These are phyloP conservation scores for Eurosta solidaginis DNA, from an alignment of 1,140 invertebrate species.

Conservation along the genomic window DNA sequence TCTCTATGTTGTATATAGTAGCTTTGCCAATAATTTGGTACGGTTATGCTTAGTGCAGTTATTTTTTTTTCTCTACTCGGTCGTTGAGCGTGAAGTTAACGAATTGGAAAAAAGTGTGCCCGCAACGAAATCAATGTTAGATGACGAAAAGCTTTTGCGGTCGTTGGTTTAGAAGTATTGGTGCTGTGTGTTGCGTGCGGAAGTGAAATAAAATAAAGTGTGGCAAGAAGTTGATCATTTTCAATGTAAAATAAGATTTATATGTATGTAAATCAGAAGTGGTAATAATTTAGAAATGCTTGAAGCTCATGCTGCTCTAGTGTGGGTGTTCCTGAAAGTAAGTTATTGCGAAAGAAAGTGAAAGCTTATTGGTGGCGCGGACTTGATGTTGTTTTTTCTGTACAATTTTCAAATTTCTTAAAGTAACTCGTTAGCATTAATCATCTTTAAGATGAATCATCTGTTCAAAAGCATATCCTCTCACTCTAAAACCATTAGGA, in stretches of 20 bases:
- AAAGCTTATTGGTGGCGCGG: too few species aligned
- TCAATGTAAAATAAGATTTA: conserved; percentile 1
- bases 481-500: too few species aligned
- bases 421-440: too few species aligned
- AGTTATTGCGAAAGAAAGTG: too few species aligned
- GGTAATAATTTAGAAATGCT: too few species aligned
- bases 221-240: conserved; percentile 1
- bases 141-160: background rate
- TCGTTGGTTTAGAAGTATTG: too few species aligned
- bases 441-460: too few species aligned
- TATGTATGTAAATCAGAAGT: background rate
- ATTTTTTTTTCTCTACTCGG: background rate
- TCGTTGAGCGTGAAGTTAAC: background rate
- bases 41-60: background rate
- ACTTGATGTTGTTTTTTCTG: too few species aligned
- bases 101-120: background rate
- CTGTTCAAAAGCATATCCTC: too few species aligned
- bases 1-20: too few species aligned
- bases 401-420: too few species aligned
- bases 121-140: background rate
- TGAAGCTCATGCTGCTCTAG: background rate
- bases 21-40: background rate
- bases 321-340: background rate
- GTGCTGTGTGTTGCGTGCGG: background rate
- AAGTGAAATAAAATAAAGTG: conserved; percentile 6